Percentiles rank a stretch among this genome's conserved stretches.
Evolutionary conservation across 2,888 invertebrate genomes (phyloP).

Genomic region (Calephelis perditalis): DNA sequence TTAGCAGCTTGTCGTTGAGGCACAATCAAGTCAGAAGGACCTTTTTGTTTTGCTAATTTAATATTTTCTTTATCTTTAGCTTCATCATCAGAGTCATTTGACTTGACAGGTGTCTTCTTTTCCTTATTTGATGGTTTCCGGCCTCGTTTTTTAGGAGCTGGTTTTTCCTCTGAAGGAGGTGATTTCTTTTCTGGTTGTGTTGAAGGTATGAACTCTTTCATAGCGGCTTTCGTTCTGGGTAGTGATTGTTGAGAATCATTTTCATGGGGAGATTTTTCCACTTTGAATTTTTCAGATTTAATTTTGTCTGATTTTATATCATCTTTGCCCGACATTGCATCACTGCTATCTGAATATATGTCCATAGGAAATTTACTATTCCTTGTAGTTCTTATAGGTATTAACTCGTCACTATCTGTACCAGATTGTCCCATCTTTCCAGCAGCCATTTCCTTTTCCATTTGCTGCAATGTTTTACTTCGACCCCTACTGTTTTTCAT

Average conservation of each 20-base stretch:
- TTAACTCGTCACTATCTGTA: conserved; percentile 88
- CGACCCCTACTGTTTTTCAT: conserved; percentile 65
- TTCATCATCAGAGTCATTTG: conserved; percentile 60
- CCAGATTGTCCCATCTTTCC: conserved; percentile 76
- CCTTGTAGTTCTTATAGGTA: conserved; percentile 79
- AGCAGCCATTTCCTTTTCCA: conserved; percentile 85
- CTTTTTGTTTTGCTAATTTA: conserved; percentile 68
- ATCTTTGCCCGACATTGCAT: conserved; percentile 43
- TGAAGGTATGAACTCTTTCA: conserved; percentile 86
- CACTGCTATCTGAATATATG: conserved; percentile 91
- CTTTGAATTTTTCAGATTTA: conserved; percentile 77
- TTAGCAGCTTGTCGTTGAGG: conserved; percentile 94
- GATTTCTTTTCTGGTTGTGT: conserved; percentile 57
- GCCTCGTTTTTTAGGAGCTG: conserved; percentile 62
- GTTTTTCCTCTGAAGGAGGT: conserved; percentile 43
- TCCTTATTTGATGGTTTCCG: conserved; percentile 69
- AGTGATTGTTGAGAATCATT: conserved; percentile 83
- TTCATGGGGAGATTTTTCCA: conserved; percentile 79
- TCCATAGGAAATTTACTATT: conserved; percentile 81
- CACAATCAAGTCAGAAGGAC: conserved; percentile 90
- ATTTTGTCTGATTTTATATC: conserved; percentile 48
- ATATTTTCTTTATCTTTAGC: conserved; percentile 70
- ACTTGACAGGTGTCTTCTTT: conserved; percentile 48
- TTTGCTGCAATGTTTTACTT: conserved; percentile 82
- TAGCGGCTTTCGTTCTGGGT: conserved; percentile 89